A percentile compares a stretch with the other conserved stretches of the same genome.
phyloP scores from a whole-genome alignment of 2,113 vertebrate genomes.

The Polypterus senegalus region DNA sequence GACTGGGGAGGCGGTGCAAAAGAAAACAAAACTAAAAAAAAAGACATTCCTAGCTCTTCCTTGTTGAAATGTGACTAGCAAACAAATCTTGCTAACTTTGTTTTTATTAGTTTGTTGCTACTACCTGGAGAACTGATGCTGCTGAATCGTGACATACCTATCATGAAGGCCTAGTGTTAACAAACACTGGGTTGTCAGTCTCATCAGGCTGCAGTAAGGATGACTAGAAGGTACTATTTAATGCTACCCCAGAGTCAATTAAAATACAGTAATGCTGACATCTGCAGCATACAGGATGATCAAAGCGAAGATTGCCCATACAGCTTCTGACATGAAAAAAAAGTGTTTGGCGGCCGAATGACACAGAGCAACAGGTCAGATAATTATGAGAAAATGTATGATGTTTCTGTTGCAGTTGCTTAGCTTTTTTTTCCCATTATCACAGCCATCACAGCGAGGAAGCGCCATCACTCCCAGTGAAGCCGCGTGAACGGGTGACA shows the following conservation, averaged over 20 bases:
- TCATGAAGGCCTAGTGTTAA: conserved; percentile 33
- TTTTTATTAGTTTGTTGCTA: conserved; percentile 5
- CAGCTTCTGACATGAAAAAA: conserved; percentile 48
- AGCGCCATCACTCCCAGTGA: conserved; percentile 40
- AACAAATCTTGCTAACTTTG: background rate
- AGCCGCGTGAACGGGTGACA: conserved; percentile 47
- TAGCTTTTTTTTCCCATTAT: conserved; percentile 45
- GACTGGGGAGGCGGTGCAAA: conserved; percentile 17
- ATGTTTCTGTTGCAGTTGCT: conserved; percentile 56
- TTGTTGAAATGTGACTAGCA: conserved; percentile 18
- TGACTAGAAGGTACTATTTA: conserved; percentile 49
- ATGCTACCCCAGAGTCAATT: conserved; percentile 62
- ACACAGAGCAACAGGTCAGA: conserved; percentile 63
- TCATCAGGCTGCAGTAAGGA: conserved; percentile 36
- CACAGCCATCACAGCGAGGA: conserved; percentile 49
- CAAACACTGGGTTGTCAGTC: conserved; percentile 51
- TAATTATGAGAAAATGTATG: conserved; percentile 63
- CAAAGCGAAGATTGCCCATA: conserved; percentile 53
- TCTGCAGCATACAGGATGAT: conserved; percentile 45
- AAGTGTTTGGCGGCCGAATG: conserved; percentile 49
- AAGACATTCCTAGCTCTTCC: background rate
- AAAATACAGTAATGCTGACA: conserved; percentile 65
- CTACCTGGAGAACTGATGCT: conserved; percentile 2
- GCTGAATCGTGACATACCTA: conserved; percentile 29
- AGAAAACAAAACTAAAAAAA: conserved; percentile 40